Evolutionary conservation across 2,797 vertebrate genomes (phyloP), one percentile per base, ranked within the genome.

Genomic region (Heliangelus exortis): DNA sequence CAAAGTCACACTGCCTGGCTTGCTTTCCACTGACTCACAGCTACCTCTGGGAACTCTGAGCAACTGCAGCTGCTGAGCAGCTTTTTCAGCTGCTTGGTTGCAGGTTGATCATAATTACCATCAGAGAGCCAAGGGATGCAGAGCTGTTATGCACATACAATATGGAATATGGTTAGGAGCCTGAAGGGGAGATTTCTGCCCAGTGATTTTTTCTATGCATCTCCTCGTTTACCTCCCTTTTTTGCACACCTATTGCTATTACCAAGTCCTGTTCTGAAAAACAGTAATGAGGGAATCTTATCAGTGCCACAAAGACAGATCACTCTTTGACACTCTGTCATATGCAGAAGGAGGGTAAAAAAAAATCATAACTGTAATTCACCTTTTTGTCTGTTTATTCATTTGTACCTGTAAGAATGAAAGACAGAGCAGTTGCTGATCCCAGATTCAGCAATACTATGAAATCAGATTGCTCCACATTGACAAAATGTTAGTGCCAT

Each of bases 71-170:
- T 92, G 83, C 91, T 84, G 79, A 94, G 62, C 34, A 88, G 78
- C 67, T 72, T 94, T 94, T 91, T 73, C 91, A 88, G 79, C 79
- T 78, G 73, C 59, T 91, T 83, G 34, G 39, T 84, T 91, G 76
- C 79, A 95, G 82, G 84, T 86, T 95, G 91, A 67, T 92, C 67
- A 63, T 96, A 78, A 89, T 93, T 88, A 29, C 71, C 61, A 67
- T 74, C 59, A 71, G 59, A 92, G 59, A 92, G 77, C 77, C 80
- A 87, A 90, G 91, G 86, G 83, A 94, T 71, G 71, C 34, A 47
- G 47, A 22, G 47, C 47, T 47, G 20, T 47, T 47, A 47, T 47
- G 47, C 47, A 47, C 12, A 69, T 23, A 76, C 53, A 93, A 73
- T 84, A 94, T 84, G 91, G 86, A 93, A 73, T 84, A 94, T 84